A percentile compares a stretch with the other conserved stretches of the same genome.
Conservation (phyloP, 1,140 invertebrate genomes). For the Magallana angulata region DNA sequence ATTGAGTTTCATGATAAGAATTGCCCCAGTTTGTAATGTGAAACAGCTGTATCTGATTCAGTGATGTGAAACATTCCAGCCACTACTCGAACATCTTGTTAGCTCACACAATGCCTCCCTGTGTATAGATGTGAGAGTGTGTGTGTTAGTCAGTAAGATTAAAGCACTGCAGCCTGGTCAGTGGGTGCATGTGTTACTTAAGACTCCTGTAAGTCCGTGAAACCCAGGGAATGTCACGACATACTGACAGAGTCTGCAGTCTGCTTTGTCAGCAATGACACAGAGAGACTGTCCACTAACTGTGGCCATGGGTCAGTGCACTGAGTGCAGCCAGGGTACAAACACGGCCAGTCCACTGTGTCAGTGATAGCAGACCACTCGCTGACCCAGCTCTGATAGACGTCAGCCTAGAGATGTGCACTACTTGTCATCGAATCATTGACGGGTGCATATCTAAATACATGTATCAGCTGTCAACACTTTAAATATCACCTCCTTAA, state of each 20-base stretch:
- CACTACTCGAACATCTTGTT: neutral
- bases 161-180: neutral
- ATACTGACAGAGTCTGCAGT: too few relatives aligned
- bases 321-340: too few relatives aligned
- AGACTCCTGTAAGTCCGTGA: too few relatives aligned
- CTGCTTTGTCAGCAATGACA: too few relatives aligned
- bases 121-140: neutral
- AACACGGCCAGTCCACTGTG: too few relatives aligned
- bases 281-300: too few relatives aligned
- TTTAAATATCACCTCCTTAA: neutral
- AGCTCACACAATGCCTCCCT: neutral
- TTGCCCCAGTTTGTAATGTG: neutral
- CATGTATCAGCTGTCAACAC: neutral
- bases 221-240: too few relatives aligned
- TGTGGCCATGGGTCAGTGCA: too few relatives aligned
- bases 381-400: too few relatives aligned
- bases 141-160: neutral
- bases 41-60: slow-evolving; percentile 24
- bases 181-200: neutral
- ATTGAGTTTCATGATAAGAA: neutral
- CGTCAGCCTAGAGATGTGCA: neutral
- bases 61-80: slow-evolving; percentile 20
- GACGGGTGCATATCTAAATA: slow-evolving; percentile 6
- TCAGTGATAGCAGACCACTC: too few relatives aligned
- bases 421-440: neutral